A percentile compares a stretch with the other conserved stretches of the same genome.
Evolutionary conservation across 2,797 vertebrate species (phyloP).

Genomic region (Sebastes itinus): DNA sequence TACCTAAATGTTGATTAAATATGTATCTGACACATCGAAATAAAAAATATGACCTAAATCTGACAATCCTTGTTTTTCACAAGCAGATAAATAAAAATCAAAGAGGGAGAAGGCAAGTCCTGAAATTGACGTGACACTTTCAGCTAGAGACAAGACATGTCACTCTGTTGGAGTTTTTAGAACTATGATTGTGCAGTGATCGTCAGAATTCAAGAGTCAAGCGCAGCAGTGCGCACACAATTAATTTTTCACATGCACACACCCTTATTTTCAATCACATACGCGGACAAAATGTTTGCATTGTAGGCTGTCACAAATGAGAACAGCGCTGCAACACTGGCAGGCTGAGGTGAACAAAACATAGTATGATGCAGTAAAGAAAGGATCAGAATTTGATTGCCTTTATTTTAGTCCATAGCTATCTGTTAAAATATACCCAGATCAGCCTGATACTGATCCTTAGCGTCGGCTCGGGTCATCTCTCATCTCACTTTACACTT

Average conservation of each 20-base stretch:
- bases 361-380: rapidly evolving
- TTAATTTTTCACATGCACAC: not conserved
- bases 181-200: not conserved
- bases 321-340: not conserved
- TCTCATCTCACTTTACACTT: not conserved
- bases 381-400: not conserved
- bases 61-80: not conserved
- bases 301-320: not conserved
- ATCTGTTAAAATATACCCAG: not conserved
- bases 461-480: rapidly evolving
- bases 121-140: not conserved
- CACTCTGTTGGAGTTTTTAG: not conserved
- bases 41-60: not conserved
- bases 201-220: not conserved
- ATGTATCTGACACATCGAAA: not conserved
- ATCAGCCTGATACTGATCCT: not conserved
- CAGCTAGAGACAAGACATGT: not conserved
- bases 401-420: not conserved
- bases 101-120: not conserved
- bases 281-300: not conserved
- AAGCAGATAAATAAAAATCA: not conserved
- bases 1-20: not conserved
- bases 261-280: not conserved
- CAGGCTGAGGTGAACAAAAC: not conserved
- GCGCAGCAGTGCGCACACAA: not conserved